Base-by-base conservation (phyloP, 2,888 invertebrate species). In the Drosophila setosimentum region DNA sequence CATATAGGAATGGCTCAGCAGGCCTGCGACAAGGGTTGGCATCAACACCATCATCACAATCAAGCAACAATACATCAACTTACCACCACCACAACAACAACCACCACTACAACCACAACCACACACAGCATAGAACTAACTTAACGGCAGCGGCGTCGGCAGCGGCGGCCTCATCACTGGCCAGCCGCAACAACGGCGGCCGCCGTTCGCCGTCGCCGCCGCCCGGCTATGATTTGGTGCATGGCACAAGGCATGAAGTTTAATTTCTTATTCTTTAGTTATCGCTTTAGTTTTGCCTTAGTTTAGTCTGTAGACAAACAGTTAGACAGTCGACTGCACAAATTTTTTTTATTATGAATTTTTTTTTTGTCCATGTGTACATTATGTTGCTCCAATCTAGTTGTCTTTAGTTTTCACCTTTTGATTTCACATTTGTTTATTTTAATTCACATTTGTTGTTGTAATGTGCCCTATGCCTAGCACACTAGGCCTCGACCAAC, bases 211-310 rank as follows among this genome's bases (percentile, higher is more conserved):
- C 93, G 87, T 93, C 93, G 82, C 93, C 93, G 87, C 93, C 93
- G 90, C 93, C 93, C 80, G 92, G 92, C 91, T 93, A 93, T 92
- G 93, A 93, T 93, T 92, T 93, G 93, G 93, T 93, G 93, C 93
- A 93, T 93, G 93, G 93, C 93, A 93, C 93, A 93, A 93, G 93
- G 93, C 93, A 93, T 93, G 93, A 93, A 90, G 92, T 92, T 91
- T 91, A 84, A 84, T 85, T 87, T 91, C 78, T 76, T 88, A 69
- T 82, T 77, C 61, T 62, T 62, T 74, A 40, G 45, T 50, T 63
- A 72, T 66, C 55, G 37, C 57, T 51, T 57, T 78, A 59, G 61
- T 69, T 76, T 50, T 58, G 37, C 18, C n/a, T 63, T 74, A 59
- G 51, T n/a, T 61, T 63, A 51, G 45, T 53, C n/a, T 57, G 37